Conservation (phyloP, 2,113 vertebrate species). For the Mirza zaza region DNA sequence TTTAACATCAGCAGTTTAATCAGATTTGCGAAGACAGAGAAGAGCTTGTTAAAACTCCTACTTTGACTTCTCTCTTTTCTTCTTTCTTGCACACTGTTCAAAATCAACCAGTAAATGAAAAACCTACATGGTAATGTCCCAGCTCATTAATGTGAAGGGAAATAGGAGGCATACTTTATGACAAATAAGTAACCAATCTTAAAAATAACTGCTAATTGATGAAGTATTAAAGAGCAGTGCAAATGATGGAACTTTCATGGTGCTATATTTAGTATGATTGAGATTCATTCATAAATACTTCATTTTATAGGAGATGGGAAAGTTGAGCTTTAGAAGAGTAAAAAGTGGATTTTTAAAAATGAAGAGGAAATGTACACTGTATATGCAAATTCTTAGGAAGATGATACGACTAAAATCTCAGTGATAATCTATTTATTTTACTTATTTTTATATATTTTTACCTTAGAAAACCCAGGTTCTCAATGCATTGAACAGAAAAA, state of each 20-base stretch:
- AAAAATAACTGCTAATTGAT: slow-evolving; percentile 56
- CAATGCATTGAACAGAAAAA: slow-evolving; percentile 8
- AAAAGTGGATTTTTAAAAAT: slow-evolving; percentile 28
- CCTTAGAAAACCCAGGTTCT: background rate
- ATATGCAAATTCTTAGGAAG: background rate
- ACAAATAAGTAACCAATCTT: slow-evolving; percentile 31
- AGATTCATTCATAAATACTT: slow-evolving; percentile 55
- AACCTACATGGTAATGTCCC: slow-evolving; percentile 29
- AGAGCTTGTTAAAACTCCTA: slow-evolving; percentile 62
- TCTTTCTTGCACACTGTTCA: slow-evolving; percentile 23
- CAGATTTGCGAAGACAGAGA: slow-evolving; percentile 42
- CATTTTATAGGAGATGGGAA: slow-evolving; percentile 57
- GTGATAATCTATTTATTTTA: background rate
- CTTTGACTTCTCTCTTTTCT: background rate
- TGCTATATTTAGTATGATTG: slow-evolving; percentile 43
- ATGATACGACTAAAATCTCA: background rate
- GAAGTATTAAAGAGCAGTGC: slow-evolving; percentile 37
- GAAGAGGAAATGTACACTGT: slow-evolving; percentile 16
- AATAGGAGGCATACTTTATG: slow-evolving; percentile 28
- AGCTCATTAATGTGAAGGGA: slow-evolving; percentile 46
- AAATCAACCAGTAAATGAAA: slow-evolving; percentile 52
- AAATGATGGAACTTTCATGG: slow-evolving; percentile 14
- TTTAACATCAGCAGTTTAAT: slow-evolving; percentile 26
- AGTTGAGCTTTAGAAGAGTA: slow-evolving; percentile 19
- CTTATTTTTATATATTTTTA: background rate